Percentiles rank a stretch among this genome's conserved stretches.
phyloP scores from a whole-genome alignment of 1,140 invertebrate genomes.

The Chionoecetes opilio region DNA sequence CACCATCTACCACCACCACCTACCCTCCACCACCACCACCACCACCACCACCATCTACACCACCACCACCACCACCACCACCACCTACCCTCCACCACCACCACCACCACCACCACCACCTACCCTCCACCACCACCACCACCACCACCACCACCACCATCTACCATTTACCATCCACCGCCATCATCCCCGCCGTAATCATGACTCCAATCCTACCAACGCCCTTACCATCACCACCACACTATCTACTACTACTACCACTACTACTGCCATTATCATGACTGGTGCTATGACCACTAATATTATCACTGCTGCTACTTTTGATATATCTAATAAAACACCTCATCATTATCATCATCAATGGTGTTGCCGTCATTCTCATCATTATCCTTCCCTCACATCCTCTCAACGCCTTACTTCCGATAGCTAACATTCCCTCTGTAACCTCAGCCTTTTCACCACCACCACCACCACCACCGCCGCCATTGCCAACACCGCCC shows the following conservation, averaged over 20 bases:
- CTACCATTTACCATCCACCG: too few species aligned
- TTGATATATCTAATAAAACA: neutral
- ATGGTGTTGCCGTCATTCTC: too few species aligned
- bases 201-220: too few species aligned
- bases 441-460: neutral
- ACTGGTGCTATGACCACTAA: neutral
- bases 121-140: neutral
- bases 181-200: too few species aligned
- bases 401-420: neutral
- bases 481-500: neutral
- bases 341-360: too few species aligned
- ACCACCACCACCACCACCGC: slow-evolving; percentile 7
- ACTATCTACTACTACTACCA: neutral
- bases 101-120: neutral
- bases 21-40: neutral
- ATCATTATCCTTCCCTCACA: neutral
- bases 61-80: neutral
- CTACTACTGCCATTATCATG: neutral
- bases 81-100: too few species aligned
- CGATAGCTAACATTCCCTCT: neutral
- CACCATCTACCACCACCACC: neutral
- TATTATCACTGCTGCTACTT: neutral
- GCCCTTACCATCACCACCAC: too few species aligned
- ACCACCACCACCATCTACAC: neutral
- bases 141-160: neutral